These are phyloP conservation scores for Heliothis virescens DNA, from an alignment of 1,140 invertebrate genomes.

Conservation along the genomic window DNA sequence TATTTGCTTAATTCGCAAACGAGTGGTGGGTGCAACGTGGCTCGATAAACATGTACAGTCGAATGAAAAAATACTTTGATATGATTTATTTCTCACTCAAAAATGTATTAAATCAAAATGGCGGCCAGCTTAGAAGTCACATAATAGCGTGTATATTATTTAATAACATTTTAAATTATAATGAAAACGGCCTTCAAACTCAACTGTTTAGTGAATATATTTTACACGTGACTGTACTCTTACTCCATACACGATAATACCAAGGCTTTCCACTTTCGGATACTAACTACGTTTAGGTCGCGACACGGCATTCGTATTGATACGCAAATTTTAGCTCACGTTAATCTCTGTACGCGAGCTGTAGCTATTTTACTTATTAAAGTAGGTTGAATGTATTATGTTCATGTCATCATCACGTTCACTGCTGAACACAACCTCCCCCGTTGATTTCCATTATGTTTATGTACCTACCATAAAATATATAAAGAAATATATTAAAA, in stretches of 20 bases:
- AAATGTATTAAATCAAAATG: no score
- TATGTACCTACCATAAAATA: neutral
- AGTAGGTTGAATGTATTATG: constrained; percentile 3
- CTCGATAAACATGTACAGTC: constrained; percentile 69
- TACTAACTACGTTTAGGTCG: constrained; percentile 57
- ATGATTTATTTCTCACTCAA: no score
- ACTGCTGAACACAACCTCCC: no score
- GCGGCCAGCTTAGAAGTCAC: no score
- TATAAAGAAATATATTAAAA: constrained; percentile 8
- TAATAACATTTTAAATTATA: no score
- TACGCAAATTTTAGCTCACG: constrained; percentile 56
- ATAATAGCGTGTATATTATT: no score
- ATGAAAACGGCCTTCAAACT: no score
- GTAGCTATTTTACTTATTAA: neutral
- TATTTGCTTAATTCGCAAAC: constrained; percentile 70
- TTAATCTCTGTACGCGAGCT: constrained; percentile 25
- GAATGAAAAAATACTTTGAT: no score
- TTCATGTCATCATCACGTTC: no score
- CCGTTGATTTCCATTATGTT: no score
- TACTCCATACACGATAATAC: constrained; percentile 75
- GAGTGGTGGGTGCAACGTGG: constrained; percentile 58
- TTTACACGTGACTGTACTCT: constrained; percentile 38
- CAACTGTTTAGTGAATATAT: no score
- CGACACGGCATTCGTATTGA: constrained; percentile 55
- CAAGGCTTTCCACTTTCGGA: constrained; percentile 84